phyloP scores from a whole-genome alignment of 2,888 invertebrate genomes.

The Baronia brevicornis region DNA sequence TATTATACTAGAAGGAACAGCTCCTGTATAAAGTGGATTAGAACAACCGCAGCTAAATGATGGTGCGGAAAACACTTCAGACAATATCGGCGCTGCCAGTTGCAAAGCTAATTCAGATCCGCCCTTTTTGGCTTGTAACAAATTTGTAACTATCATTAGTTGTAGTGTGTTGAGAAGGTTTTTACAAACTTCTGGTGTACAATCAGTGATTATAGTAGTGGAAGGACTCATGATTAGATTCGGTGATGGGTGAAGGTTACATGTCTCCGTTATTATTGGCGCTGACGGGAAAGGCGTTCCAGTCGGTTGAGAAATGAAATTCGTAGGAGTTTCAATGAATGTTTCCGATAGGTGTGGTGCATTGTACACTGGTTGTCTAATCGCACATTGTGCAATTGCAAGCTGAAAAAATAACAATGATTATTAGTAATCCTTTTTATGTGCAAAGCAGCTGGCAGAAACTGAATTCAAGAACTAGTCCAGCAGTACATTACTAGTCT shows the following conservation, averaged over 20 bases:
- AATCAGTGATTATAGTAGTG: conserved; percentile 51
- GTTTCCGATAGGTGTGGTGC: conserved; percentile 22
- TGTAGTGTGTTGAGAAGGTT: conserved; percentile 53
- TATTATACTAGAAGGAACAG: conserved; percentile 13
- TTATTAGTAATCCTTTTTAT: neutral
- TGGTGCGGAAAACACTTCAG: conserved; percentile 34
- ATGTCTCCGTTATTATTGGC: conserved; percentile 7
- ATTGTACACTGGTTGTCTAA: conserved; percentile 25
- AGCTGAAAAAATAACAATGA: conserved; percentile 28
- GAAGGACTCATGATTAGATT: conserved; percentile 21
- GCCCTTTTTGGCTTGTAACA: conserved; percentile 39
- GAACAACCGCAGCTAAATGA: conserved; percentile 31
- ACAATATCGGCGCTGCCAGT: conserved; percentile 38
- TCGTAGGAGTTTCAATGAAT: conserved; percentile 26
- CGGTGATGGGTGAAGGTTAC: conserved; percentile 14
- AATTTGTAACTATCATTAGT: conserved; percentile 48
- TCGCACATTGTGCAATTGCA: conserved; percentile 29
- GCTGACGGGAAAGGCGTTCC: conserved; percentile 6
- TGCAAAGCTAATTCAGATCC: conserved; percentile 34
- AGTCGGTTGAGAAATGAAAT: conserved; percentile 13
- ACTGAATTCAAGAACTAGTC: conserved; percentile 1
- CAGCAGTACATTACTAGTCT: conserved; percentile 1
- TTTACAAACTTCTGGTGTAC: conserved; percentile 49
- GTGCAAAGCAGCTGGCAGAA: conserved; percentile 1
- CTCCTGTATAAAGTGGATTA: conserved; percentile 25